Percentiles rank a stretch among this genome's conserved stretches.
These are phyloP conservation scores for Dendronephthya gigantea DNA, from an alignment of 64 coral and sea anemone species.

Conservation along the genomic window DNA sequence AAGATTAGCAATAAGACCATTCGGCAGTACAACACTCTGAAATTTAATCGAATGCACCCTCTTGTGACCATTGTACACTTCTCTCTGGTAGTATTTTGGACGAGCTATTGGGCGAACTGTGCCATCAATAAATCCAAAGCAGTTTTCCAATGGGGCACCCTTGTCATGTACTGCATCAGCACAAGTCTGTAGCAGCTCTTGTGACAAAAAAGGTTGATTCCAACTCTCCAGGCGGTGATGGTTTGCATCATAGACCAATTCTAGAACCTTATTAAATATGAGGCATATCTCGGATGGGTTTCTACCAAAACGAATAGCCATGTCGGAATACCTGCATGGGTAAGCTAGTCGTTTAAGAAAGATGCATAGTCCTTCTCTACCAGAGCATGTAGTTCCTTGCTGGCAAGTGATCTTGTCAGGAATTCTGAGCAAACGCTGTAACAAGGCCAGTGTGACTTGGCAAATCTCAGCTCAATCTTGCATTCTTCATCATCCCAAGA, in stretches of 20 bases:
- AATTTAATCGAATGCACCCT: not conserved
- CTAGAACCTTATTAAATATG: not conserved
- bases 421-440: not conserved
- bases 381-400: not conserved
- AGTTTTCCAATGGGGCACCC: not conserved
- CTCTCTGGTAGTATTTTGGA: not conserved
- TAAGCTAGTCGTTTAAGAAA: not conserved
- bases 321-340: not conserved
- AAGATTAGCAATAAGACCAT: not conserved
- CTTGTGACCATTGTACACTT: constrained; percentile 1
- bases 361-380: not conserved
- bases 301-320: not conserved
- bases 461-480: not conserved
- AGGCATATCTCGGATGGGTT: not conserved
- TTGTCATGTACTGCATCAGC: not conserved
- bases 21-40: not conserved
- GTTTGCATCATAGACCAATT: not conserved
- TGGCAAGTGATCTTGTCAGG: not conserved
- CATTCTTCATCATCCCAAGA: constrained; percentile 12
- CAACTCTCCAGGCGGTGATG: not conserved
- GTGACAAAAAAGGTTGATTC: constrained; percentile 8
- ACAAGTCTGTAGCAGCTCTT: not conserved
- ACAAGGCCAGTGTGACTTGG: not conserved
- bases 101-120: not conserved
- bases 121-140: not conserved